These are phyloP conservation scores for Acanthis flammea DNA, from an alignment of 2,797 vertebrate species.

Conservation along the genomic window DNA sequence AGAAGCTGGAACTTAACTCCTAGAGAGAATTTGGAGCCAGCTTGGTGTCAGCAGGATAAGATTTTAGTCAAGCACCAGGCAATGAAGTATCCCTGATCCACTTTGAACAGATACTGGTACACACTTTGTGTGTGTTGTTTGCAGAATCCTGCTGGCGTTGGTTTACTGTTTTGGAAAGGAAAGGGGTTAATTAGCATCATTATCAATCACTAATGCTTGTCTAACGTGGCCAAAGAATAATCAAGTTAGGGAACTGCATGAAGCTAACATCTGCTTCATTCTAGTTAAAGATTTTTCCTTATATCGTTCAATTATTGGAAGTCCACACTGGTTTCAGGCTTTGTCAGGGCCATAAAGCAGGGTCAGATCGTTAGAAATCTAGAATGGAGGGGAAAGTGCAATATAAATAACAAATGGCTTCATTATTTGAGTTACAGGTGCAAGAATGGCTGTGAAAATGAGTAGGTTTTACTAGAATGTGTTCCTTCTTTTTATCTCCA, in stretches of 20 bases:
- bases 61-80: not conserved
- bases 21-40: not conserved
- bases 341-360: conserved; percentile 72
- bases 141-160: conserved; percentile 65
- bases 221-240: conserved; percentile 82
- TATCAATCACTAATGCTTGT: conserved; percentile 83
- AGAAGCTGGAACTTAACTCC: not conserved
- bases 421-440: conserved; percentile 71
- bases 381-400: conserved; percentile 50
- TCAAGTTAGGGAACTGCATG: conserved; percentile 79
- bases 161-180: conserved; percentile 72
- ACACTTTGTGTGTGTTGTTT: conserved; percentile 62
- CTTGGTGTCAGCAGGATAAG: not conserved
- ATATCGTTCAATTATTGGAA: conserved; percentile 65
- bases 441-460: conserved; percentile 32
- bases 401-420: conserved; percentile 71
- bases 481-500: conserved; percentile 29
- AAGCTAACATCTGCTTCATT: conserved; percentile 80
- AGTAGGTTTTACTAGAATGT: conserved; percentile 14
- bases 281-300: conserved; percentile 72
- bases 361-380: conserved; percentile 69
- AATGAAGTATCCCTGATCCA: not conserved
- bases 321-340: conserved; percentile 49
- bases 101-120: conserved; percentile 49
- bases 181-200: conserved; percentile 81